phyloP scores from a whole-genome alignment of 2,113 vertebrate species.

The Telmatochromis sp. region DNA sequence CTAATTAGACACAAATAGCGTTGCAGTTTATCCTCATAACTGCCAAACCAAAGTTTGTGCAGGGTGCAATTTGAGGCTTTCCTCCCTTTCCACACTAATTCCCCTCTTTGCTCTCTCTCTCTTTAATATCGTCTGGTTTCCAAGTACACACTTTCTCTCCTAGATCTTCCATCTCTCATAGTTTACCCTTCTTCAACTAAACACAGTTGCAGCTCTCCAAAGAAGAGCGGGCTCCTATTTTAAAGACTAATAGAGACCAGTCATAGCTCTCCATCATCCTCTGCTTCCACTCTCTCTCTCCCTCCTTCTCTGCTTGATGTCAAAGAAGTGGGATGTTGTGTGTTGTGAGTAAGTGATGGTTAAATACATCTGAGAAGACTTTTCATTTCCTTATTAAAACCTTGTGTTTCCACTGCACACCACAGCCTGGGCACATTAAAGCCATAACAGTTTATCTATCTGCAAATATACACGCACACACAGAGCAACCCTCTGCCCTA shows the following conservation, averaged over 20 bases:
- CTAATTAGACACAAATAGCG: constrained; percentile 46
- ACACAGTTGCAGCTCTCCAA: neutral
- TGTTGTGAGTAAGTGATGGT: constrained; percentile 61
- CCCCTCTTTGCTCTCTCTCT: neutral
- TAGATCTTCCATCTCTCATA: neutral
- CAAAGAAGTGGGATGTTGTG: constrained; percentile 41
- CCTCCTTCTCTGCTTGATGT: neutral
- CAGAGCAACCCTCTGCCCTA: constrained; percentile 36
- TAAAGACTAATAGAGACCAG: constrained; percentile 23
- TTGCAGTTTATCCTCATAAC: constrained; percentile 19
- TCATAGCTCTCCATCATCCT: neutral
- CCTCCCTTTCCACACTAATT: neutral
- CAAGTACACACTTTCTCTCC: neutral
- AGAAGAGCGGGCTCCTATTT: neutral
- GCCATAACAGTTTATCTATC: constrained; percentile 51
- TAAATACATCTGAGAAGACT: constrained; percentile 57
- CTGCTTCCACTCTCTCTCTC: neutral
- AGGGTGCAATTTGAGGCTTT: constrained; percentile 43
- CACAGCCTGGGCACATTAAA: constrained; percentile 51
- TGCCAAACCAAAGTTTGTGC: constrained; percentile 48
- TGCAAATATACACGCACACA: constrained; percentile 8
- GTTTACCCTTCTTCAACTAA: neutral
- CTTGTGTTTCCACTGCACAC: constrained; percentile 59
- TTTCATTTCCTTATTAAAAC: constrained; percentile 68
- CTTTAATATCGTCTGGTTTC: constrained; percentile 2